phyloP scores from a whole-genome alignment of 1,140 invertebrate genomes.

The Liolophura sinensis region DNA sequence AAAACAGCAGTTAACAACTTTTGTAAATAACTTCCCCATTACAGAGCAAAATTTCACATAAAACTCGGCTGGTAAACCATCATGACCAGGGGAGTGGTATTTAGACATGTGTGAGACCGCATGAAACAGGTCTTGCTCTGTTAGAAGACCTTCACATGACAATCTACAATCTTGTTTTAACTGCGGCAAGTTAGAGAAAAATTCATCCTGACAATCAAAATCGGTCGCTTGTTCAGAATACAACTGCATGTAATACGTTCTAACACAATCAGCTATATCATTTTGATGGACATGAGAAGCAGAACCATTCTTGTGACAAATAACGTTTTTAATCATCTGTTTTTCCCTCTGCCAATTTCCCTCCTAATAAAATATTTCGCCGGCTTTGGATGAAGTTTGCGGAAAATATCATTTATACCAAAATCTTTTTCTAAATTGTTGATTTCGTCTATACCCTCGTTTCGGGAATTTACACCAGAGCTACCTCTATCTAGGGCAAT shows the following conservation, averaged over 20 bases:
- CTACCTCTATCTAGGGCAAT: too few species aligned
- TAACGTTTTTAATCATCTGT: too few species aligned
- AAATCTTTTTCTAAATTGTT: background rate
- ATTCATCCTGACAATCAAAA: background rate
- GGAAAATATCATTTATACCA: too few species aligned
- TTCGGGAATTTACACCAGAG: too few species aligned
- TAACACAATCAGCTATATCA: background rate
- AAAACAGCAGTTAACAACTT: background rate
- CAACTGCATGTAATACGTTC: conserved; percentile 2
- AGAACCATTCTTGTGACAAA: too few species aligned
- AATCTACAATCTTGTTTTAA: background rate
- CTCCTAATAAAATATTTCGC: too few species aligned
- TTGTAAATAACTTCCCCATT: background rate
- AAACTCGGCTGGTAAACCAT: too few species aligned
- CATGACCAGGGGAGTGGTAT: too few species aligned
- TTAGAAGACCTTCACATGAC: background rate
- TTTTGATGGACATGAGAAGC: too few species aligned
- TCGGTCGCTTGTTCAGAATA: conserved; percentile 1
- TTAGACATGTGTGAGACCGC: background rate
- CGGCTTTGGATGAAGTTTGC: too few species aligned
- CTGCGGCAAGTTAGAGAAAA: conserved; percentile 2
- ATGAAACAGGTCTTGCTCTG: background rate
- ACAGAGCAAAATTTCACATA: conserved; percentile 1
- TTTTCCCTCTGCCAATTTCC: background rate
- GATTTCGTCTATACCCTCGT: too few species aligned